A percentile compares a stretch with the other conserved stretches of the same genome.
These are phyloP conservation scores for Emydura subglobosa DNA, from an alignment of 2,113 vertebrate species.

Conservation along the genomic window DNA sequence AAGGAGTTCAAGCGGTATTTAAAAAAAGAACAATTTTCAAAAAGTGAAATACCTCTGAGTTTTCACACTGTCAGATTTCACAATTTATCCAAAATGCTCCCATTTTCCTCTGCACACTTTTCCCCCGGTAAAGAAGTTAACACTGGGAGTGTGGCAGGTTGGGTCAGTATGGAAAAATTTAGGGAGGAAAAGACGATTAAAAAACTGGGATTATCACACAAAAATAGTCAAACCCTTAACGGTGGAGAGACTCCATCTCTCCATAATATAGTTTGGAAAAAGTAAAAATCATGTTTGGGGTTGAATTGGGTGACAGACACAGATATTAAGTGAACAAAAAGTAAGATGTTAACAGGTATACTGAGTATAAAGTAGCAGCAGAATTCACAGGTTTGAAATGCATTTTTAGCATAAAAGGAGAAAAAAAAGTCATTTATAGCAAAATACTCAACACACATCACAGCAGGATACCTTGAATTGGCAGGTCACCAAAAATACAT, in stretches of 20 bases:
- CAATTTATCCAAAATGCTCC: not conserved
- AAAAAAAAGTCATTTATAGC: conserved; percentile 7
- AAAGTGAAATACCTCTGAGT: not conserved
- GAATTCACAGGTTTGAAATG: not conserved
- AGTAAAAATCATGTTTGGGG: not conserved
- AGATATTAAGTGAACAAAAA: not conserved
- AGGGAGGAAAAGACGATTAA: not conserved
- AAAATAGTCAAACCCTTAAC: not conserved
- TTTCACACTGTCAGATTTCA: not conserved
- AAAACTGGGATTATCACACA: not conserved
- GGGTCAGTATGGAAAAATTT: not conserved
- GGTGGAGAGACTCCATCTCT: not conserved
- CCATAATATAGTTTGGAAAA: not conserved
- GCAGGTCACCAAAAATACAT: conserved; percentile 47
- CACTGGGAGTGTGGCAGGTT: not conserved
- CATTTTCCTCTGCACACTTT: not conserved
- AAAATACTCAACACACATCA: conserved; percentile 23
- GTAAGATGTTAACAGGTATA: not conserved
- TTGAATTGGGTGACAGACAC: not conserved
- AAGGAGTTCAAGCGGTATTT: not conserved
- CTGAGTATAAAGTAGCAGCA: not conserved
- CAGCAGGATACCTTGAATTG: conserved; percentile 56
- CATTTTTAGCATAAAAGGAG: not conserved
- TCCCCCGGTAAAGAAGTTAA: not conserved
- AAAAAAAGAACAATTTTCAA: conserved; percentile 27